A percentile compares a stretch with the other conserved stretches of the same genome.
Conservation (phyloP, 1,140 invertebrate species). For the Drosophila bifasciata region DNA sequence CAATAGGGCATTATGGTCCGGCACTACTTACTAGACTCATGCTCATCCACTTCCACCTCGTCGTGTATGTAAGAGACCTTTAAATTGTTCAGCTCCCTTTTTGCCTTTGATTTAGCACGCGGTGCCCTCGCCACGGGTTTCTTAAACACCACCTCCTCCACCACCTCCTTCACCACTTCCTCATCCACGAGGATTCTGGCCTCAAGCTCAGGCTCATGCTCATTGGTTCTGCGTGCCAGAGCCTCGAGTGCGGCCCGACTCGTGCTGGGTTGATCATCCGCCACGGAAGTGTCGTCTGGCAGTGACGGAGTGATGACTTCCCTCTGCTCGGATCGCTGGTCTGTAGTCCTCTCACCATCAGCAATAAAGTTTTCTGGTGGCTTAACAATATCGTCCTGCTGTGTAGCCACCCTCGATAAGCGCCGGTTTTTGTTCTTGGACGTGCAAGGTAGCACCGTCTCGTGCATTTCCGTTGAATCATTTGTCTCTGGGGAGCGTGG, state of each 20-base stretch:
- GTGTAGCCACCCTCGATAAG: too few relatives aligned
- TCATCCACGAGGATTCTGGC: not conserved
- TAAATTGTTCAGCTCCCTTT: conserved; percentile 17
- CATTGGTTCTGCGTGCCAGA: conserved; percentile 4
- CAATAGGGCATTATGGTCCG: not conserved
- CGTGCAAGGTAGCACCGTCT: not conserved
- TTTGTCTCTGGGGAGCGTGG: conserved; percentile 5
- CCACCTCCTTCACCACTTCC: too few relatives aligned
- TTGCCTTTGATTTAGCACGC: conserved; percentile 18
- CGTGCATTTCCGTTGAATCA: not conserved
- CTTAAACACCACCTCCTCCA: conserved; percentile 60
- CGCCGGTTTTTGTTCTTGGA: not conserved
- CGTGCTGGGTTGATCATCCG: conserved; percentile 53
- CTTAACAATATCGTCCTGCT: conserved; percentile 9
- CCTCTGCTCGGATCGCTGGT: not conserved
- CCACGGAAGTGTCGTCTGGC: not conserved
- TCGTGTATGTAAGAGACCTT: not conserved
- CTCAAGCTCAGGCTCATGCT: not conserved
- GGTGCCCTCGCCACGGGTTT: conserved; percentile 50
- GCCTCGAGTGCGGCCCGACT: conserved; percentile 42
- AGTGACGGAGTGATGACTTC: not conserved
- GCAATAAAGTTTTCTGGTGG: conserved; percentile 21
- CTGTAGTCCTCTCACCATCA: not conserved
- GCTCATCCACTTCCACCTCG: not conserved
- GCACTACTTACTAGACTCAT: conserved; percentile 38